Base-by-base conservation (phyloP, 2,113 vertebrate genomes). In the Alethe castanea region DNA sequence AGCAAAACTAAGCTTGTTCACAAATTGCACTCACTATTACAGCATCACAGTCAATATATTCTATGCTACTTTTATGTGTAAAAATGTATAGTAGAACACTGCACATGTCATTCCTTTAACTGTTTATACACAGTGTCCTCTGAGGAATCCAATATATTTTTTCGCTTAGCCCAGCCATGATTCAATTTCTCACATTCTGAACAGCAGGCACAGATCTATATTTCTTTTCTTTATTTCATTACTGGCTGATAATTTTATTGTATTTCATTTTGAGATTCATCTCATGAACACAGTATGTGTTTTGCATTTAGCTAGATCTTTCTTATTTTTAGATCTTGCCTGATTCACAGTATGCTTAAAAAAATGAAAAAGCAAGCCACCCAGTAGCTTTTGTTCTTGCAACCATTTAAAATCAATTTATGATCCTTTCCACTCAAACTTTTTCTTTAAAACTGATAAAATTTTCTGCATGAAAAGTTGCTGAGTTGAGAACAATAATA, bases 141-240 rank as follows among this genome's bases (percentile, higher is more conserved):
- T 33, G 70, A 92, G 90, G 56, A 95, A 84, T 80, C 77, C 14
- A 15, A 86, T 94, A 35, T 79, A 87, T 96, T 97, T 96, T 80
- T 96, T 94, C 86, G 90, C 90, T 97, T 97, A 88, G 73, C n/a
- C 25, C 69, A 85, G 73, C 53, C 54, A 53, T 98, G 91, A 98
- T 98, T 98, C 54, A 88, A 97, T 98, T 97, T 97, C 42, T 66
- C 12, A 5, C 79, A 86, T 92, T 96, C 88, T 92, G 84, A 97
- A 94, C 94, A 96, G 84, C 90, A 92, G 78, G 81, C 86, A 92
- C 56, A 91, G 77, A 90, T 91, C 77, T 86, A 72, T 91, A 90
- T 92, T 97, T 96, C 85, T 97, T 95, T 90, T 83, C 93, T 96
- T 54, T 95, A 97, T 98, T 98, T 96, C 95, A 97, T 98, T 97